Base-by-base conservation (phyloP, 1,140 invertebrate genomes). In the Drosophila willistoni region DNA sequence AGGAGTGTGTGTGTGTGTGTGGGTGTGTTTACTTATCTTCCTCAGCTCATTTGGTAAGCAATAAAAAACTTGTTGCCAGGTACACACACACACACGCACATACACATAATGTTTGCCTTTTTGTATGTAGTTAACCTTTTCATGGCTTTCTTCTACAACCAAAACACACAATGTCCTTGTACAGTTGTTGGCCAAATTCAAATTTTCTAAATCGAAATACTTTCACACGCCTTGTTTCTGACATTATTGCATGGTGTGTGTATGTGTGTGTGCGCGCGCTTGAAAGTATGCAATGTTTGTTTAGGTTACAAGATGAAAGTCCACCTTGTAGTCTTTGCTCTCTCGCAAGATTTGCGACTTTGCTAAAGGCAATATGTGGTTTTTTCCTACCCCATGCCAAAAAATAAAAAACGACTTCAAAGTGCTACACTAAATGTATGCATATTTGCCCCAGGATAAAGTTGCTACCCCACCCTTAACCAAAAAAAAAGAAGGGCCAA, bases 171-270 rank as follows among this genome's bases (percentile, higher is more conserved):
- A 78, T 85, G 79, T 86, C 79, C 63, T 55, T 68, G 47, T 69
- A 71, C 71, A 81, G 66, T 36, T 29, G 39, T 64, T n/a, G 41
- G 14, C 55, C 4, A 67, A 83, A 86, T 83, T 87, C 83, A 83
- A 82, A 86, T 83, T 86, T 89, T 74, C 64, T 71, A 79, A 83
- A 87, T 83, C 79, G 83, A 87, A 80, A 89, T 83, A 87, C 83
- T 83, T 79, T 79, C 71, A 51, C 44, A 62, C 59, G 42, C 29
- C 60, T 25, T 57, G 57, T 56, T 19, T 13, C 12, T 36, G 55
- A 56, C 73, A 63, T 82, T 81, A 73, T 77, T 66, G 29, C 29
- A 29, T 29, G 6, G 29, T 29, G 5, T 73, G 7, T 47, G 17
- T 47, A 10, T 17, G 14, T 17, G 44, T 47, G 7, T 17, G n/a